phyloP scores from a whole-genome alignment of 2,797 vertebrate genomes.

The Betta splendens region DNA sequence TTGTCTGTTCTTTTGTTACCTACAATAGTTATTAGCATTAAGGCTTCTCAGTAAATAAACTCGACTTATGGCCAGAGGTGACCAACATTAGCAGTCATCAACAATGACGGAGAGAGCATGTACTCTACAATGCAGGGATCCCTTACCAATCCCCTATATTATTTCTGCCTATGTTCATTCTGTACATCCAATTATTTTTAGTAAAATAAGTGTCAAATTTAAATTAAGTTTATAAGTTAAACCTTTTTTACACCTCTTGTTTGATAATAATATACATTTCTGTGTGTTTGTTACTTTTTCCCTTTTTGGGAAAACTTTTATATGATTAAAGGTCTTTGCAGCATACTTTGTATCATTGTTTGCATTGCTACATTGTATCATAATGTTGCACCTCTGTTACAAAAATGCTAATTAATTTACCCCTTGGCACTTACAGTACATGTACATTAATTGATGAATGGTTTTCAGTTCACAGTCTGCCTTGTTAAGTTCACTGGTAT shows the following conservation, averaged over 20 bases:
- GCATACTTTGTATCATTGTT: too few species aligned
- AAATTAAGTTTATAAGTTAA: conserved; percentile 13
- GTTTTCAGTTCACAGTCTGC: too few species aligned
- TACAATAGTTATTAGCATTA: neutral
- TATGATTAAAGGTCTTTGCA: conserved; percentile 20
- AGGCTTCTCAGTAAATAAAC: neutral
- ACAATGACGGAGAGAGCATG: neutral
- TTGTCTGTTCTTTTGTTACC: neutral
- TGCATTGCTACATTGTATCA: too few species aligned
- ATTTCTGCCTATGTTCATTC: neutral
- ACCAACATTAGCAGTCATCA: too few species aligned
- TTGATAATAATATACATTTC: neutral
- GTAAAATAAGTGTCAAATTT: conserved; percentile 4
- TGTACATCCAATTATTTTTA: neutral
- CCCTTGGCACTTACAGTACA: too few species aligned
- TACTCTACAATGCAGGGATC: neutral
- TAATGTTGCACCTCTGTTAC: too few species aligned
- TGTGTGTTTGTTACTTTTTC: conserved; percentile 18
- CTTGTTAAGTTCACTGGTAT: too few species aligned
- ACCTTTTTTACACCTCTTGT: neutral
- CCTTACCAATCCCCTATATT: neutral
- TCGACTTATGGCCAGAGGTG: too few species aligned
- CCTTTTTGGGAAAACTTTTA: conserved; percentile 25
- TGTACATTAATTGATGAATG: too few species aligned
- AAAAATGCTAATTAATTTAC: too few species aligned